These are phyloP conservation scores for Embiotoca jacksoni DNA, from an alignment of 2,113 vertebrate genomes.

Conservation along the genomic window DNA sequence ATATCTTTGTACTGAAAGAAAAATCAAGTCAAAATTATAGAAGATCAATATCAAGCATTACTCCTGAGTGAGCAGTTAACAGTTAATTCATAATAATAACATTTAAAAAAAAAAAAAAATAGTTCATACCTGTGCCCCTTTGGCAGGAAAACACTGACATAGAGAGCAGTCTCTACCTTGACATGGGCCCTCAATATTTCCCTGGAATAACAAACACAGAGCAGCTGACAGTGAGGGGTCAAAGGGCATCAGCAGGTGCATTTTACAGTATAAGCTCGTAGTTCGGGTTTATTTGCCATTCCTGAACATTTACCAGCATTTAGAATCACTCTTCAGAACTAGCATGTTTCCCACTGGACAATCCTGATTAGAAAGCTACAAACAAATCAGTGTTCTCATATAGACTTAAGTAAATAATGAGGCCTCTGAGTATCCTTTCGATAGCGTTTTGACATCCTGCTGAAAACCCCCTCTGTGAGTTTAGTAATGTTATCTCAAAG, in stretches of 20 bases:
- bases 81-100: too few relatives aligned
- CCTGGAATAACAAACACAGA: constrained; percentile 54
- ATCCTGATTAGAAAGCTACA: constrained; percentile 21
- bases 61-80: too few relatives aligned
- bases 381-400: constrained; percentile 39
- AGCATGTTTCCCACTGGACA: constrained; percentile 18
- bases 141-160: constrained; percentile 67
- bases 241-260: background rate
- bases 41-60: too few relatives aligned
- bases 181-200: constrained; percentile 44
- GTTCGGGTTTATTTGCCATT: background rate
- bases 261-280: background rate
- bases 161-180: constrained; percentile 67
- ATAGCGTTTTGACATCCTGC: background rate
- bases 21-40: too few relatives aligned
- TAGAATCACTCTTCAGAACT: constrained; percentile 6
- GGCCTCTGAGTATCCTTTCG: background rate
- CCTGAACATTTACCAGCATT: background rate
- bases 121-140: constrained; percentile 69
- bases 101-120: background rate
- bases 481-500: constrained; percentile 29
- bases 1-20: too few relatives aligned
- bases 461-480: background rate
- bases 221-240: background rate
- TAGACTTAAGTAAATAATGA: constrained; percentile 23